A percentile compares a stretch with the other conserved stretches of the same genome.
These are phyloP conservation scores for Limulus polyphemus DNA, from an alignment of 2,888 invertebrate species.

Conservation along the genomic window DNA sequence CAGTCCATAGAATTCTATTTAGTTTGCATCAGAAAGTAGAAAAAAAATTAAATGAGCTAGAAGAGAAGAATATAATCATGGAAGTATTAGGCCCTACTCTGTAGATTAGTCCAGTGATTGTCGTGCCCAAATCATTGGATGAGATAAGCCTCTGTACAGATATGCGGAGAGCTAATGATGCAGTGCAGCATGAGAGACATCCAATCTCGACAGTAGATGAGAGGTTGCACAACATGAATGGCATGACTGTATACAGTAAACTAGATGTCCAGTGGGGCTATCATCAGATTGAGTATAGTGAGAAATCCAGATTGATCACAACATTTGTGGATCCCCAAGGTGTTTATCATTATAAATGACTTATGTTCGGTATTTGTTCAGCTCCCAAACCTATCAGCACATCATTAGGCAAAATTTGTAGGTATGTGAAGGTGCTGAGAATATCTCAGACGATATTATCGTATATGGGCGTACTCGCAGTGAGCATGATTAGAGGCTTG, in stretches of 20 bases:
- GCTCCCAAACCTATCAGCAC: constrained; percentile 1
- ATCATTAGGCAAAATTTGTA: background rate
- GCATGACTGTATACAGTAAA: constrained; percentile 27
- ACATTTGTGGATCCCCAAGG: constrained; percentile 35
- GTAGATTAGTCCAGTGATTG: background rate
- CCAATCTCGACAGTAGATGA: background rate
- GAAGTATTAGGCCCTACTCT: background rate
- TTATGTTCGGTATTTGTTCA: background rate
- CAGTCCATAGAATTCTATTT: constrained; percentile 24
- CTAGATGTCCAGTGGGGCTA: constrained; percentile 34
- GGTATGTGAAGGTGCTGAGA: background rate
- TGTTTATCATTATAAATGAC: constrained; percentile 29
- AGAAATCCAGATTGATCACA: constrained; percentile 32
- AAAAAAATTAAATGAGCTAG: background rate
- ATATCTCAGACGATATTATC: background rate
- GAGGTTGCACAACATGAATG: constrained; percentile 2
- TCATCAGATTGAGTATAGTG: constrained; percentile 34
- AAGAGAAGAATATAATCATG: background rate
- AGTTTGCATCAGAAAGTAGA: constrained; percentile 18
- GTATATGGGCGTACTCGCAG: too few species aligned
- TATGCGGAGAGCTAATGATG: background rate
- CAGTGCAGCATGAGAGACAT: background rate
- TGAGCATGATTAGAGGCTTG: background rate
- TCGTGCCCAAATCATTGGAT: background rate
- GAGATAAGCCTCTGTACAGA: background rate